These are phyloP conservation scores for Lepidurus couesii DNA, from an alignment of 1,140 invertebrate genomes.

Conservation along the genomic window DNA sequence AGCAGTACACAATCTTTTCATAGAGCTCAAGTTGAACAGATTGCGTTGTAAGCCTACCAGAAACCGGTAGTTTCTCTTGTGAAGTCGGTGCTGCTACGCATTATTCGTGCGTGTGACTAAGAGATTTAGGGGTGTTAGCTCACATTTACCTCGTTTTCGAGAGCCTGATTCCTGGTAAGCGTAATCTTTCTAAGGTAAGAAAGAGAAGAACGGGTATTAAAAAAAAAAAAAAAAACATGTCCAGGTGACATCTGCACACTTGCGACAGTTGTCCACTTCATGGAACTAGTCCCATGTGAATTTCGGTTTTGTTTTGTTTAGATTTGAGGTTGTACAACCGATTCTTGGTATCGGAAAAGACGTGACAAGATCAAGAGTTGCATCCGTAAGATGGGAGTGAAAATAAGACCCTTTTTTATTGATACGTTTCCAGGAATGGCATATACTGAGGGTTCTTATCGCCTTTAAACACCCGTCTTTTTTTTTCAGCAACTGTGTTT, in stretches of 20 bases:
- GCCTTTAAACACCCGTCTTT: background rate
- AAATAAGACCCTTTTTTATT: background rate
- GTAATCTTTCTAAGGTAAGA: background rate
- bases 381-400: background rate
- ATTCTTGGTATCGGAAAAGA: background rate
- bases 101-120: slow-evolving; percentile 8
- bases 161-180: background rate
- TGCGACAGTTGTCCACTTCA: background rate
- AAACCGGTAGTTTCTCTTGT: background rate
- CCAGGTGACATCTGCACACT: background rate
- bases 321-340: background rate
- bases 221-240: no score
- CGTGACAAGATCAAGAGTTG: background rate
- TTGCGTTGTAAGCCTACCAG: no score
- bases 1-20: no score
- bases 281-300: background rate
- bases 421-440: background rate
- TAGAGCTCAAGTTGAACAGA: no score
- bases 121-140: background rate
- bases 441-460: background rate
- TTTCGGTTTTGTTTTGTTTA: background rate
- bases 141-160: background rate
- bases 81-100: background rate
- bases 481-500: background rate
- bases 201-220: background rate